Evolutionary conservation across 2,888 invertebrate genomes (phyloP), one percentile per base, ranked within the genome.

Genomic region (Rhamnusium bicolor): DNA sequence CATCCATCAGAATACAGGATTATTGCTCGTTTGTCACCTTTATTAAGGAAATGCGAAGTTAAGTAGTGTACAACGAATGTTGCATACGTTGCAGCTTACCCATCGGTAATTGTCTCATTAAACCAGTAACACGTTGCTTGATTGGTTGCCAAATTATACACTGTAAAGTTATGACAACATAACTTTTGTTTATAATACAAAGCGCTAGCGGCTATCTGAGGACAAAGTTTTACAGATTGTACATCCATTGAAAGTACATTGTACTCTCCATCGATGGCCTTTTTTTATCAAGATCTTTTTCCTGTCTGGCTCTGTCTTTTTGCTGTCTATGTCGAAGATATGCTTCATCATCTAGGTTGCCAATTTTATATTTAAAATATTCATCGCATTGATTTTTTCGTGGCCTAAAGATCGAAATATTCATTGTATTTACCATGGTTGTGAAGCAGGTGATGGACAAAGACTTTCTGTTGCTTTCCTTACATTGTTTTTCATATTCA

Each of bases 131-230:
- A 82, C 14, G 49, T 75, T 1, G 61, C 78, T 27, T 82, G 70
- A 5, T 75, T 61, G 40, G 69, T 79, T 46, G 58, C 65, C 19
- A 82, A 53, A 72, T 84, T 66, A 49, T 71, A 83, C 6, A 83
- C 54, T 1, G 81, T 83, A 67, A 82, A 84, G 69, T 84, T 83
- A 67, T 84, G 83, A 8, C 80, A 79, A n/a, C 75, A 76, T 10
- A 84, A 69, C 69, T 83, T 84, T 2, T 77, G 79, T 65, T 82
- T 82, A 67, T 79, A 84, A 71, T 82, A 83, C 2, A 78, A 47
- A 72, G 69, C 71, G 47, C 75, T 77, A 27, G 80, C 74, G 54
- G 66, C 75, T 21, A 83, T 16, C 56, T 76, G 69, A 0, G 82
- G 84, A 53, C 73, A 74, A 56, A 65, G 80, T 29, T 72, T 83